A percentile compares a stretch with the other conserved stretches of the same genome.
phyloP scores from a whole-genome alignment of 2,113 vertebrate species.

The Speoplatyrhinus poulsoni region DNA sequence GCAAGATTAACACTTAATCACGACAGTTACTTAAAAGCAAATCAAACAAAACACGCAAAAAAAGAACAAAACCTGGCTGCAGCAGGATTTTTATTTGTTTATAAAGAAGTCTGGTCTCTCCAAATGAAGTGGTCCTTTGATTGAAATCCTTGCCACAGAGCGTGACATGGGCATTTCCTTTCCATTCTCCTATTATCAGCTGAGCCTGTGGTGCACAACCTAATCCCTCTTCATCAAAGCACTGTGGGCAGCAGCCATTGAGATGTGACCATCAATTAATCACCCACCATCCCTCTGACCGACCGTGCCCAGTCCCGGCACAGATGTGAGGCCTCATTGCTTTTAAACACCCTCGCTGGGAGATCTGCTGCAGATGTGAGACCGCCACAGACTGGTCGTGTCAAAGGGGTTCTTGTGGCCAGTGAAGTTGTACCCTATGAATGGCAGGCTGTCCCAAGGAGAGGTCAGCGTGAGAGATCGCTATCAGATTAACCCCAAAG shows the following conservation, averaged over 20 bases:
- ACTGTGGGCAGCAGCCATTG: conserved; percentile 74
- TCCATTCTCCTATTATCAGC: conserved; percentile 75
- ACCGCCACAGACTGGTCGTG: conserved; percentile 60
- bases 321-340: conserved; percentile 70
- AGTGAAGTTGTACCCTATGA: conserved; percentile 51
- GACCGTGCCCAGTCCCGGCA: conserved; percentile 60
- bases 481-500: conserved; percentile 67
- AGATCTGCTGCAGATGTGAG: conserved; percentile 59
- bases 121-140: conserved; percentile 67
- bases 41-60: too few species aligned
- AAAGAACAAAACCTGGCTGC: neutral
- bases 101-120: conserved; percentile 44
- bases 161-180: conserved; percentile 73
- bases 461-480: conserved; percentile 45
- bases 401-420: conserved; percentile 51
- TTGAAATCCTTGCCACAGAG: conserved; percentile 74
- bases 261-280: conserved; percentile 81
- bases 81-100: conserved; percentile 42
- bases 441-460: conserved; percentile 43
- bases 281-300: conserved; percentile 67
- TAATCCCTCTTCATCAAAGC: conserved; percentile 84
- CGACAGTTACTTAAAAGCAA: too few species aligned
- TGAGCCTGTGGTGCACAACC: conserved; percentile 73
- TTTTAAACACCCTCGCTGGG: conserved; percentile 69
- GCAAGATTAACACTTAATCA: too few species aligned